Evolutionary conservation across 2,797 vertebrate genomes (phyloP).

Genomic region (Ctenochaetus hawaiiensis): DNA sequence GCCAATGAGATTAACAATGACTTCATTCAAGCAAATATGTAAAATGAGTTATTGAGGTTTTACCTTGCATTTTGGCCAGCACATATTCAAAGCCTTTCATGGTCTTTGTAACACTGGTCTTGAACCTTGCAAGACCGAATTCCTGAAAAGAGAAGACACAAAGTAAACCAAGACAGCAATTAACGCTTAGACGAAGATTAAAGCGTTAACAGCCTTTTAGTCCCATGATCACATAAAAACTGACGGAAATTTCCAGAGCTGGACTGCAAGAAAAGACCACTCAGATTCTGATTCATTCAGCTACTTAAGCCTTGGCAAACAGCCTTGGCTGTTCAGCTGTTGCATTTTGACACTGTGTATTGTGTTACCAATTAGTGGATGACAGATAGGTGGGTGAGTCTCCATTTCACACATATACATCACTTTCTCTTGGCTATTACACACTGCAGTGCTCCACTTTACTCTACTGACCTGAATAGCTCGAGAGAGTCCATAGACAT

Average conservation of each 20-base stretch:
- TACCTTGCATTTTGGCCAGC: slow-evolving; percentile 96
- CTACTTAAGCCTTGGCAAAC: background rate
- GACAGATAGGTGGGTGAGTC: slow-evolving; percentile 14
- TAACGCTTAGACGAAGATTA: background rate
- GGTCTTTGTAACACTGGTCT: slow-evolving; percentile 94
- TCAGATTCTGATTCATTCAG: slow-evolving; percentile 40
- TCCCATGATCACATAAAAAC: background rate
- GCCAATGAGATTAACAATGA: no score
- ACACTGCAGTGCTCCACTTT: slow-evolving; percentile 18
- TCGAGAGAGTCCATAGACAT: slow-evolving; percentile 92
- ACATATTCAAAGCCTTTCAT: slow-evolving; percentile 97
- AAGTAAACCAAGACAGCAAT: slow-evolving; percentile 19
- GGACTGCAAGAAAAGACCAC: slow-evolving; percentile 5
- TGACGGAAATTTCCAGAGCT: background rate
- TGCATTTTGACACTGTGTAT: slow-evolving; percentile 33
- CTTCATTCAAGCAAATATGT: no score
- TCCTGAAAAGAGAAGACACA: slow-evolving; percentile 85
- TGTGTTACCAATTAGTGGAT: slow-evolving; percentile 38
- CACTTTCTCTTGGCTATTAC: slow-evolving; percentile 19
- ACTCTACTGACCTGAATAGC: slow-evolving; percentile 92
- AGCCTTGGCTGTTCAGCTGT: slow-evolving; percentile 17
- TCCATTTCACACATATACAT: background rate
- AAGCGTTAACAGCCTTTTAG: slow-evolving; percentile 20
- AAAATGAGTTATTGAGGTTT: background rate
- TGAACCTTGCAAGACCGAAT: slow-evolving; percentile 96